Evolutionary conservation across 2,113 vertebrate genomes (phyloP).

Genomic region (Phrynosoma blainvillii): DNA sequence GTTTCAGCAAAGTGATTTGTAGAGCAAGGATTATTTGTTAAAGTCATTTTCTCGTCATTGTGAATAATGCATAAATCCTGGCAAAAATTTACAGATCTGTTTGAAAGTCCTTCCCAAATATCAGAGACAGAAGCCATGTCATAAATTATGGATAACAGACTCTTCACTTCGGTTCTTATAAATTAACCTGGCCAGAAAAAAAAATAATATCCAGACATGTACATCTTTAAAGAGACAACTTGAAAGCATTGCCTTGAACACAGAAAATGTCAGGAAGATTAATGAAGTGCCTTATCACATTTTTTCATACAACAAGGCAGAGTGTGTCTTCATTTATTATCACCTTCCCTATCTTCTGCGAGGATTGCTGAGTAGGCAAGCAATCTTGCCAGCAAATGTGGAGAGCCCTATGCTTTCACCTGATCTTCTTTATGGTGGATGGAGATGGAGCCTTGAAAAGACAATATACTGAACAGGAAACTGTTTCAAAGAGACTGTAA

Average conservation of each 20-base stretch:
- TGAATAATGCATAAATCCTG: slow-evolving; percentile 42
- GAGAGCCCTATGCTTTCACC: not conserved
- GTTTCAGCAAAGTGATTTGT: slow-evolving; percentile 43
- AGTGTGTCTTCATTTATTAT: slow-evolving; percentile 19
- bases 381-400: not conserved
- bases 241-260: slow-evolving; percentile 12
- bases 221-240: slow-evolving; percentile 13
- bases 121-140: not conserved
- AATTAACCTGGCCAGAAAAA: not conserved
- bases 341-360: not conserved
- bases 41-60: slow-evolving; percentile 19
- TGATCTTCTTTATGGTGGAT: not conserved
- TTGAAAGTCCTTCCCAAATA: not conserved
- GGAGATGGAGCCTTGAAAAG: not conserved
- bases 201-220: not conserved
- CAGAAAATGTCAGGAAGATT: slow-evolving; percentile 38
- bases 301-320: not conserved
- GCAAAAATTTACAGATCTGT: slow-evolving; percentile 8
- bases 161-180: not conserved
- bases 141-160: not conserved
- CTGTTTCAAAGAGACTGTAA: not conserved
- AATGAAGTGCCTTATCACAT: slow-evolving; percentile 29
- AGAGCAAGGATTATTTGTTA: slow-evolving; percentile 20
- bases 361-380: not conserved
- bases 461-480: not conserved